Evolutionary conservation across 1,140 invertebrate species (phyloP), one percentile per base, ranked within the genome.

Genomic region (Diorhabda elongata): DNA sequence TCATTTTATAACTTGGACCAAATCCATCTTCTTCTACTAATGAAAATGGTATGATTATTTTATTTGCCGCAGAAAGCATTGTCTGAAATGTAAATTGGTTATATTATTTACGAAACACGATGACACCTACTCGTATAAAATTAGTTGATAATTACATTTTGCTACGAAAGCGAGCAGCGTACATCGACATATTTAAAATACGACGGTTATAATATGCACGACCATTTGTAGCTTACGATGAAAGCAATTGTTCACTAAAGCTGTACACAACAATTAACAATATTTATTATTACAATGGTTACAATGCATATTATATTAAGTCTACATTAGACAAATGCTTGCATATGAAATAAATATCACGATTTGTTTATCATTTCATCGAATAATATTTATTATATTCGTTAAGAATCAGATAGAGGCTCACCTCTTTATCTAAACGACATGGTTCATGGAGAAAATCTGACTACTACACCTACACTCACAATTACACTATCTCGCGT

Each of bases 261-360:
- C 77, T 77, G 76, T 77, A 79, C 77, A 79, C 74, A 78, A 79
- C 77, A 79, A 78, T 70, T 74, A 76, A 76, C 73, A 77, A 77
- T 70, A 9, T 61, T 69, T 57, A 67, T 76, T 74, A 73, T 75
- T 78, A 77, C 75, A 78, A 78, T 77, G 77, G 77, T 78, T 75
- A 11, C 9, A 70, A 75, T 78, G 77, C 77, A 78, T 78, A 78
- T 78, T 77, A 78, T 78, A 78, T 69, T 73, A 9, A 60, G 65
- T 67, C 65, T 67, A 67, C 58, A 67, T 26, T 9, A 42, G 41
- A 67, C 44, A 57, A 61, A 42, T 41, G 42, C 42, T 61, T 43
- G 26, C 59, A 42, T 61, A 41, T 61, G 42, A 52, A 26, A 26
- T 26, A 70, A 57, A 42, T 71, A 43, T 66, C 58, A 58, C 43